Evolutionary conservation across 2,113 vertebrate species (phyloP), one percentile per base, ranked within the genome.

Genomic region (Tragelaphus scriptus): DNA sequence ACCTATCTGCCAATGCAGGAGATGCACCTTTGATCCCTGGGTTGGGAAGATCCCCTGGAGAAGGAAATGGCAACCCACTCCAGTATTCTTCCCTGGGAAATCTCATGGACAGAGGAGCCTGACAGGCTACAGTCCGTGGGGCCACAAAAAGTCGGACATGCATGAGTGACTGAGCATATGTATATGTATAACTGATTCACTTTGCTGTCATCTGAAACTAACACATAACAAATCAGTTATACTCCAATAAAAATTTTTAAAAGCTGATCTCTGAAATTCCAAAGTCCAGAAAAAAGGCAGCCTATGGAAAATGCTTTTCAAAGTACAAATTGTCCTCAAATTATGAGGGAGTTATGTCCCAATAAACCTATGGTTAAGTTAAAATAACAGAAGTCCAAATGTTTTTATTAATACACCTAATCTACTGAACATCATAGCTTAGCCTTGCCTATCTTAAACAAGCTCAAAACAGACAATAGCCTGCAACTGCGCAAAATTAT

Each of bases 281-380:
- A 87, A 55, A 93, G 36, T 44, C 65, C 93, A 44, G 55, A 59
- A 89, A 79, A 68, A 8, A 44, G 40, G 23, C 17, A 28, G 25
- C 84, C 32, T 91, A 75, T 71, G 11, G 58, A 75, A 85, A 93
- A 36, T 40, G 58, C 30, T 75, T 94, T 91, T 51, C 44, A 47
- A 87, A 65, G 55, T n/a, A 15, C 32, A 26, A 53, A 25, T 26
- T 21, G 2, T 36, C 81, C 32, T 84, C 12, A 4, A 26, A 7
- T 84, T 25, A 56, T 9, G 32, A 56, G 5, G 21, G 32, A 21
- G 19, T 56, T 56, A 15, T 5, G 13, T 26, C 53, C 81, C 53
- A 36, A 5, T 56, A 84, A 36, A 36, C 21, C n/a, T 32, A 36
- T 56, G 16, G 30, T 21, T 21, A 53, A 53, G 49, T 25, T 36